Base-by-base conservation (phyloP, 2,113 vertebrate genomes). In the Phasianus colchicus region DNA sequence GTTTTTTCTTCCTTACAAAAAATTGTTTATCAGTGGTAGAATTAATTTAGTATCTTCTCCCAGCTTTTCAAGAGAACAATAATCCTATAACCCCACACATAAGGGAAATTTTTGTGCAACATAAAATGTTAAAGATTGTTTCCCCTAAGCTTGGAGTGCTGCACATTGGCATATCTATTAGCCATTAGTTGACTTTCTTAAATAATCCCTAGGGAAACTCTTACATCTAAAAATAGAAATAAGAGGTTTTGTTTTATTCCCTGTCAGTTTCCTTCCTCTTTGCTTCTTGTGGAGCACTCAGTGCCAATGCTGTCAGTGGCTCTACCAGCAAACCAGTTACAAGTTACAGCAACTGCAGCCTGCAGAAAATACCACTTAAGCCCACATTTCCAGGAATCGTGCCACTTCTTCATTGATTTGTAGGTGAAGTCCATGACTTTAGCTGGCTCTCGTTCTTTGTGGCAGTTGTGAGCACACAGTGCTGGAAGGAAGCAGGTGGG, bases 1-100 rank as follows among this genome's bases (percentile, higher is more conserved):
- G 13, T 86, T 63, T 81, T 79, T 94, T 52, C 87, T 94, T 95
- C 82, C 60, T 34, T 78, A 2, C 13, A 72, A 52, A 17, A 83
- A 80, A 72, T 7, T 30, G 61, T 78, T 89, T 86, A 60, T 74
- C 30, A 55, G 17, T 54, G 29, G 58, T 7, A 79, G 7, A 60
- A 64, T 63, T 73, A 58, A 34, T 83, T 87, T 40, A 71, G 6
- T 13, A 11, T 55, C 6, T 34, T 82, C 42, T 67, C 70, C 22
- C 34, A 86, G 18, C 19, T 32, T 61, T 79, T 40, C 48, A 79
- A 55, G 50, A 70, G 27, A 79, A 55, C 8, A 42, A 22, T 58
- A 70, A 65, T 48, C 34, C 13, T 16, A 48, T 30, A 64, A 29
- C 13, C 11, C 5, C 73, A 13, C 52, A 20, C 11, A 43, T 30